These are phyloP conservation scores for Poliocrania exsul DNA, from an alignment of 2,797 vertebrate genomes.

Conservation along the genomic window DNA sequence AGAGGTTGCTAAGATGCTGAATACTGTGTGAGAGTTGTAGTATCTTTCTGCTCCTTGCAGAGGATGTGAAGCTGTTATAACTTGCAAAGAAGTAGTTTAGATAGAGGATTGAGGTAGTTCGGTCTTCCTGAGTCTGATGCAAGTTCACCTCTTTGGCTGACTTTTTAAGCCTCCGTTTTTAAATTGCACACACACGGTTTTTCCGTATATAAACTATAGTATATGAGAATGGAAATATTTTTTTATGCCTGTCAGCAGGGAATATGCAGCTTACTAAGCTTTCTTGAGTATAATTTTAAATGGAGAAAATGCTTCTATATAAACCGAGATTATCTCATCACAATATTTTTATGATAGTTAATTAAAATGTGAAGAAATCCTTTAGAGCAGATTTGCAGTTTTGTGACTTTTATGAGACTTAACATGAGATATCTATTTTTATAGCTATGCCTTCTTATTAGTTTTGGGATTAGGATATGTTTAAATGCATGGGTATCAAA, in stretches of 20 bases:
- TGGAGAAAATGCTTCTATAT: constrained; percentile 45
- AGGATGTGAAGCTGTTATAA: background rate
- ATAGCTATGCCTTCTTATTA: constrained; percentile 55
- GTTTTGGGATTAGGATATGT: constrained; percentile 38
- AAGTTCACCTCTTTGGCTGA: background rate
- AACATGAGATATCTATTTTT: constrained; percentile 58
- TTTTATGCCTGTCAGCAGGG: constrained; percentile 56
- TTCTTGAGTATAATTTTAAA: constrained; percentile 54
- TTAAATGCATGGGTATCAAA: constrained; percentile 47
- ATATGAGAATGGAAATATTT: background rate
- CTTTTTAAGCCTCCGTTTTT: background rate
- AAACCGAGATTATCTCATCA: constrained; percentile 64
- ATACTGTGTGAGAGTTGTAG: background rate
- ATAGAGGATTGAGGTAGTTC: background rate
- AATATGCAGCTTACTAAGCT: constrained; percentile 54
- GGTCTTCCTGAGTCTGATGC: background rate
- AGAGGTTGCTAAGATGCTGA: background rate
- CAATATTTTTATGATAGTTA: constrained; percentile 67
- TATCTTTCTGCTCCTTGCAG: background rate
- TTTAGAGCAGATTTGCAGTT: constrained; percentile 65
- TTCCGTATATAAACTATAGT: background rate
- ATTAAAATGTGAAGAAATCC: constrained; percentile 70
- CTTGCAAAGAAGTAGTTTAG: background rate
- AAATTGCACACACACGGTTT: background rate
- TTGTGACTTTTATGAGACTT: constrained; percentile 64